A percentile compares a stretch with the other conserved stretches of the same genome.
These are phyloP conservation scores for Odontesthes bonariensis DNA, from an alignment of 2,113 vertebrate species.

Conservation along the genomic window DNA sequence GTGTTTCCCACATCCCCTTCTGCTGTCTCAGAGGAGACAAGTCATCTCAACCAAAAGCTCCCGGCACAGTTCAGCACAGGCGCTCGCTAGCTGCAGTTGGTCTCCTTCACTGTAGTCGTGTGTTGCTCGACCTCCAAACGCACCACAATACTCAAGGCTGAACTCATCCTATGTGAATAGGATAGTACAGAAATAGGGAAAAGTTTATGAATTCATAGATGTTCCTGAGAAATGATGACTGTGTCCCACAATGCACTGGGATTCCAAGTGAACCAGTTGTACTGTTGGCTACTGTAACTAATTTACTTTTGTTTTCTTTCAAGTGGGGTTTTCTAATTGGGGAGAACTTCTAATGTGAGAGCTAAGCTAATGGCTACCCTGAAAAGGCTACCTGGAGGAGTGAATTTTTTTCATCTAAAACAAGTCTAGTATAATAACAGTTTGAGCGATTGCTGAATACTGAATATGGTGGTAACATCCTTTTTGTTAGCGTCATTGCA, in stretches of 20 bases:
- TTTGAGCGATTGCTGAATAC: too few relatives aligned
- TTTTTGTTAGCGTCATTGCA: background rate
- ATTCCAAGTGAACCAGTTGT: too few relatives aligned
- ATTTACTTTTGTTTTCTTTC: background rate
- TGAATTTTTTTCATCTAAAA: background rate
- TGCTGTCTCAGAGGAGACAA: slow-evolving; percentile 55
- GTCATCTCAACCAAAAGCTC: slow-evolving; percentile 45
- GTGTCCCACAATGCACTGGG: slow-evolving; percentile 20
- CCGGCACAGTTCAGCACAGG: slow-evolving; percentile 27
- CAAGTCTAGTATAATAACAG: background rate
- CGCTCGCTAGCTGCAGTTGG: slow-evolving; percentile 20
- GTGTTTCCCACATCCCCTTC: slow-evolving; percentile 60
- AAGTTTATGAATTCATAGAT: slow-evolving; percentile 20
- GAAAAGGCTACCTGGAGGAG: background rate
- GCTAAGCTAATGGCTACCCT: background rate
- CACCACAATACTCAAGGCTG: slow-evolving; percentile 9
- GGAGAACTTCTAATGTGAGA: background rate
- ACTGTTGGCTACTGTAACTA: slow-evolving; percentile 32
- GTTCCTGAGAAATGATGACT: background rate
- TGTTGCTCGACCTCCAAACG: slow-evolving; percentile 29
- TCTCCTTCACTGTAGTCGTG: slow-evolving; percentile 22
- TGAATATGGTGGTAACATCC: background rate
- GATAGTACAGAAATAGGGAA: background rate
- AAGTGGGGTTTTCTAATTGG: background rate
- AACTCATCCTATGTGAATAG: slow-evolving; percentile 32